A percentile compares a stretch with the other conserved stretches of the same genome.
Evolutionary conservation across 2,888 invertebrate species (phyloP).

Genomic region (Tuberolachnus salignus): DNA sequence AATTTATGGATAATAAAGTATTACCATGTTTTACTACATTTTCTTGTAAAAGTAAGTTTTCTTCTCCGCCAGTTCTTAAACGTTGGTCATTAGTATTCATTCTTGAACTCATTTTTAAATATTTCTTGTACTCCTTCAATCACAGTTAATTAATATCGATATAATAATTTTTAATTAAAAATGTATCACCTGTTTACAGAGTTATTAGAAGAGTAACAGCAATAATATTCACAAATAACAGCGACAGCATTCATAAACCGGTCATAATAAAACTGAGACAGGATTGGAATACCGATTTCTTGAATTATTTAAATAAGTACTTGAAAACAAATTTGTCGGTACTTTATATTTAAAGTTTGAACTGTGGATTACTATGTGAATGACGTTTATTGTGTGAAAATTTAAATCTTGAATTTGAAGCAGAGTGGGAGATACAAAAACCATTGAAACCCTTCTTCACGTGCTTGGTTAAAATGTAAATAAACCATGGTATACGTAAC

Average conservation of each 20-base stretch:
- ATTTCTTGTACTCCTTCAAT: not conserved
- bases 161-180: too few relatives aligned
- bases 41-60: conserved; percentile 60
- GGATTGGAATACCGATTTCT: conserved; percentile 11
- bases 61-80: conserved; percentile 59
- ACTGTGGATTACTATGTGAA: not conserved
- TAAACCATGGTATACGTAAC: conserved; percentile 27
- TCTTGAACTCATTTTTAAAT: conserved; percentile 57
- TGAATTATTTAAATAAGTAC: not conserved
- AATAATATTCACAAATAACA: too few relatives aligned
- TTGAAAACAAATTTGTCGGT: conserved; percentile 18
- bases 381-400: conserved; percentile 1
- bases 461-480: conserved; percentile 53
- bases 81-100: conserved; percentile 43
- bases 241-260: not conserved
- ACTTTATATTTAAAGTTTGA: not conserved
- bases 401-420: conserved; percentile 23
- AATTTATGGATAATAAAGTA: conserved; percentile 31
- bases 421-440: conserved; percentile 33
- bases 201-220: too few relatives aligned
- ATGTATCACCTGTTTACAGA: too few relatives aligned
- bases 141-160: not conserved
- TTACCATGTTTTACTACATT: conserved; percentile 60
- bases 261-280: conserved; percentile 7
- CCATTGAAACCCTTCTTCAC: conserved; percentile 30